A percentile compares a stretch with the other conserved stretches of the same genome.
phyloP scores from a whole-genome alignment of 2,113 vertebrate species.

The Excalfactoria chinensis region DNA sequence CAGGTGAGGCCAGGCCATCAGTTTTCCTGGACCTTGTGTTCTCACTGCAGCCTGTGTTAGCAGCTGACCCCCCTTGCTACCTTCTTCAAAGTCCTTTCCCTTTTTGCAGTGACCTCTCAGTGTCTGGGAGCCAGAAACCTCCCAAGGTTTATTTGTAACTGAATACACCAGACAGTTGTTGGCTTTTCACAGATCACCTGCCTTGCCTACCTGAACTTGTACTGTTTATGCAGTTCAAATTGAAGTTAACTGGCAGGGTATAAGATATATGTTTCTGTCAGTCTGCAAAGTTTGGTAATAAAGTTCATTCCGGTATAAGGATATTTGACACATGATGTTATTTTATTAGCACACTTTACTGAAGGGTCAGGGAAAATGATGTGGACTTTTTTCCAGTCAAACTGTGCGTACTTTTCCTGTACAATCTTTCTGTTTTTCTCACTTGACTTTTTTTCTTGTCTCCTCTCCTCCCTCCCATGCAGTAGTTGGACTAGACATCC shows the following conservation, averaged over 20 bases:
- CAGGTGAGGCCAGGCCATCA: not conserved
- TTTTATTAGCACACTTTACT: not conserved
- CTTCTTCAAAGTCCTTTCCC: not conserved
- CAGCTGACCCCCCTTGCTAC: not conserved
- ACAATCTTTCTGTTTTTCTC: not conserved
- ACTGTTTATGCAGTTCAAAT: not conserved
- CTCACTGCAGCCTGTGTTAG: not conserved
- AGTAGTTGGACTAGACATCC: conserved; percentile 98
- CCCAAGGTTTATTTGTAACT: not conserved
- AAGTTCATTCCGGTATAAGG: not conserved
- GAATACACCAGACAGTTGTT: not conserved
- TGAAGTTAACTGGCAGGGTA: not conserved
- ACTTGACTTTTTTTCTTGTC: not conserved
- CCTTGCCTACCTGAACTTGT: not conserved
- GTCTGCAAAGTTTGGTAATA: not conserved
- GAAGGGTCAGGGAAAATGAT: not conserved
- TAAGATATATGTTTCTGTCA: not conserved
- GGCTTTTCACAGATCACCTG: not conserved
- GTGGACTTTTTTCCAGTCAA: not conserved
- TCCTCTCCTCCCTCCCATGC: not conserved
- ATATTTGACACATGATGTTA: not conserved
- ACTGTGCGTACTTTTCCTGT: not conserved
- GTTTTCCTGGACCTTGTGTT: not conserved
- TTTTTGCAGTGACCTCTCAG: not conserved
- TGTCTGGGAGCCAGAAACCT: conserved; percentile 1